These are phyloP conservation scores for Xestia xanthographa DNA, from an alignment of 2,888 invertebrate genomes.

Conservation along the genomic window DNA sequence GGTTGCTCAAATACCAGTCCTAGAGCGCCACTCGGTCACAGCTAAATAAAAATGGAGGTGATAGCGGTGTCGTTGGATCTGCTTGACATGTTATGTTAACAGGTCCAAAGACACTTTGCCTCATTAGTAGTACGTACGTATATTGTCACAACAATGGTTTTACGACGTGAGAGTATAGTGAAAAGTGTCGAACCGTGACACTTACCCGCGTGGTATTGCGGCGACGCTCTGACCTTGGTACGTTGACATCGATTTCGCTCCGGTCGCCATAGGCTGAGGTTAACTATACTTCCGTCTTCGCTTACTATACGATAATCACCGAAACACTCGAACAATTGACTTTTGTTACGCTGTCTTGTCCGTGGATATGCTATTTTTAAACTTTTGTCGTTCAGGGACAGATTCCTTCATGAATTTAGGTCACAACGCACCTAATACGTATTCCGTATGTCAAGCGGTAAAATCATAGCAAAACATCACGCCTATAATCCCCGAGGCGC, in stretches of 20 bases:
- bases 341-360: slow-evolving; percentile 20
- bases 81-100: no score
- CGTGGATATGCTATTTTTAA: slow-evolving; percentile 5
- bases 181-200: slow-evolving; percentile 28
- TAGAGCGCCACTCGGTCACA: neutral
- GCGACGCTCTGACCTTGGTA: slow-evolving; percentile 45
- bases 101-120: neutral
- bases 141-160: neutral
- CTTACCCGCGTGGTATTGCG: slow-evolving; percentile 14
- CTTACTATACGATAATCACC: slow-evolving; percentile 5
- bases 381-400: neutral
- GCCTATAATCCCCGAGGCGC: neutral
- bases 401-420: neutral
- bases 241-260: slow-evolving; percentile 55
- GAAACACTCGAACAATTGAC: slow-evolving; percentile 17
- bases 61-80: neutral
- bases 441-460: neutral
- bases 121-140: neutral
- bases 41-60: neutral
- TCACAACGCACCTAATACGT: slow-evolving; percentile 2
- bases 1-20: neutral
- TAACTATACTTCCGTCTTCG: slow-evolving; percentile 40
- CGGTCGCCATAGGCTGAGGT: slow-evolving; percentile 36
- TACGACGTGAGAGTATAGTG: slow-evolving; percentile 22
- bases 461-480: neutral